Conservation (phyloP, 1,140 invertebrate species). For the Oppia nitens region DNA sequence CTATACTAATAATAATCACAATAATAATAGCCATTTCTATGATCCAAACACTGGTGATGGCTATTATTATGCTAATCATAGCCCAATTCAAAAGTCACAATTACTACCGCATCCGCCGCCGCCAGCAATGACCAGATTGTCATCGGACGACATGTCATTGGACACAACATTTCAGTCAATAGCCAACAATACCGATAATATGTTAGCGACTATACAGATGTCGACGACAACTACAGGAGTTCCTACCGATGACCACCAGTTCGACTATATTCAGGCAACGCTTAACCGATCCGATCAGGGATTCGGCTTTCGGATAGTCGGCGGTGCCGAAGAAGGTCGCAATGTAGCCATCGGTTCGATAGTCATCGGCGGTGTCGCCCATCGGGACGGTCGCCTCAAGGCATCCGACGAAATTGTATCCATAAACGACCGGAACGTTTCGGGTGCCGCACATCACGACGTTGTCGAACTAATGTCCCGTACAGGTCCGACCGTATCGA, state of each 20-base stretch:
- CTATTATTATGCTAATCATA: too few relatives aligned
- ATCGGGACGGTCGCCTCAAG: constrained; percentile 62
- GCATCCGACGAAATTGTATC: constrained; percentile 78
- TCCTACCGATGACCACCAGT: constrained; percentile 21
- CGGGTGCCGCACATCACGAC: constrained; percentile 69
- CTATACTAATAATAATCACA: too few relatives aligned
- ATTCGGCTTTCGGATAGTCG: constrained; percentile 94
- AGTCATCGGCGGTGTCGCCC: constrained; percentile 76
- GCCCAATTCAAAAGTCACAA: too few relatives aligned
- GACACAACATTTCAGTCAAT: too few relatives aligned
- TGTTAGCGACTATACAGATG: not conserved
- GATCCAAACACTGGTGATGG: too few relatives aligned
- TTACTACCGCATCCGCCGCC: too few relatives aligned
- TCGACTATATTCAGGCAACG: constrained; percentile 36
- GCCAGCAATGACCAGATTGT: too few relatives aligned
- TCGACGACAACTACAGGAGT: not conserved
- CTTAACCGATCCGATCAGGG: constrained; percentile 53
- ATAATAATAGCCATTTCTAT: too few relatives aligned
- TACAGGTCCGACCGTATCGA: constrained; percentile 8
- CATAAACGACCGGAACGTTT: constrained; percentile 60
- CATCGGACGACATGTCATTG: too few relatives aligned
- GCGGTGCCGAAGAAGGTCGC: constrained; percentile 93
- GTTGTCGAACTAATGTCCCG: constrained; percentile 64
- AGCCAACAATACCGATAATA: too few relatives aligned
- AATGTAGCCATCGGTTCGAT: constrained; percentile 42